Conservation (phyloP, 2,797 vertebrate species). For the Lagorchestes hirsutus region DNA sequence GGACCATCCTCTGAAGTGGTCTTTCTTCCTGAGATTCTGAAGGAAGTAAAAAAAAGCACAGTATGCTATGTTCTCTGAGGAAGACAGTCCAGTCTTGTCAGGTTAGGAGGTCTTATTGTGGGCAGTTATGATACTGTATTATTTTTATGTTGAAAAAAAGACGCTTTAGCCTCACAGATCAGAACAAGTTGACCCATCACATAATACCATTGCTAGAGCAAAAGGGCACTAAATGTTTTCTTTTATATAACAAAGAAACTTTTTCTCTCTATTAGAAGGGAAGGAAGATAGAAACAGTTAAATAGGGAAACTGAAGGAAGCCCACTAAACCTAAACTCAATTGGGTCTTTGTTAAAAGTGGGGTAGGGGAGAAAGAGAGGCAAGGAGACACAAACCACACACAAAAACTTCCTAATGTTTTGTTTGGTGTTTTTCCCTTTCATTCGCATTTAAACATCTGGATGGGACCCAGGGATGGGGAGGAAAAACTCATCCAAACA, state of each 20-base stretch:
- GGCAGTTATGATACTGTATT: slow-evolving; percentile 43
- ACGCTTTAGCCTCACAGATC: slow-evolving; percentile 58
- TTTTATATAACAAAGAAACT: slow-evolving; percentile 42
- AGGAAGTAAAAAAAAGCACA: slow-evolving; percentile 49
- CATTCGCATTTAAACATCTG: not conserved
- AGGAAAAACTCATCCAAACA: not conserved
- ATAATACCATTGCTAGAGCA: slow-evolving; percentile 29
- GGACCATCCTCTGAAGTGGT: slow-evolving; percentile 49
- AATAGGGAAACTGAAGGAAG: not conserved
- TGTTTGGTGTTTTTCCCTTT: not conserved
- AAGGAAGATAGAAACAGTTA: not conserved
- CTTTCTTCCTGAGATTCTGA: slow-evolving; percentile 46
- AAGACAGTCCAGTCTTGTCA: not conserved
- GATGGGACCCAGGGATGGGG: not conserved
- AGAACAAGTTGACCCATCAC: slow-evolving; percentile 51
- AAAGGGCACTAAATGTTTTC: slow-evolving; percentile 42
- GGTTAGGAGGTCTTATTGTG: slow-evolving; percentile 53
- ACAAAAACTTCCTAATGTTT: not conserved
- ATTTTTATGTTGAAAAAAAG: slow-evolving; percentile 58
- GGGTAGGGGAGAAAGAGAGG: not conserved
- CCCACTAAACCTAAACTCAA: not conserved
- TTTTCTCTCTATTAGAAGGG: not conserved
- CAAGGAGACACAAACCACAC: not conserved
- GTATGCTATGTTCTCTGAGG: slow-evolving; percentile 51
- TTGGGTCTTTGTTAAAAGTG: not conserved